Base-by-base conservation (phyloP, 1,140 invertebrate genomes). In the Chironomus tepperi region DNA sequence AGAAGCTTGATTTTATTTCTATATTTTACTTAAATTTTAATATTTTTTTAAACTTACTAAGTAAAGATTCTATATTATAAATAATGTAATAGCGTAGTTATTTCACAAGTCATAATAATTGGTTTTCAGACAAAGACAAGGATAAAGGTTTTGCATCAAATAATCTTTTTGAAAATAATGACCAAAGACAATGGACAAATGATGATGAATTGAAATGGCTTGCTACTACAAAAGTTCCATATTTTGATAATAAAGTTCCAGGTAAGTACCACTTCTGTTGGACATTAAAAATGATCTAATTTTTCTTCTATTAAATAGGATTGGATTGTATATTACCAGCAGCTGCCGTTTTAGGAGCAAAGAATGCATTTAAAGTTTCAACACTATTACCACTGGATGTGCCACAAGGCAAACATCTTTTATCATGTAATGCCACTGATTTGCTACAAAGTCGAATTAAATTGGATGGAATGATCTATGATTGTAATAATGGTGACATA, bases 171-270 rank as follows among this genome's bases (percentile, higher is more conserved):
- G 18, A 15, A 19, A 18, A 70, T 18, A 70, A 70, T 70, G n/a
- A 9, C 18, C 16, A 18, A 19, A 18, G 65, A 18, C 5, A 70
- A 19, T 70, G 65, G 65, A 70, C 65, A 10, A 10, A 19, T 10
- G 65, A 70, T 19, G 65, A 70, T 70, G 65, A 70, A 70, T 7
- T 19, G 65, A 70, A 70, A 70, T 70, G 65, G 65, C 65, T 18
- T 18, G 65, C 65, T 21, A 70, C 65, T 18, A 70, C 65, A 18
- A 70, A 70, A 21, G 16, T 1, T 3, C 65, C 65, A 18, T 70
- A 70, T 70, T 70, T 70, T 70, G 65, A 70, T 10, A 70, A 70
- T 70, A 70, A 70, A 70, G 65, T 18, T 10, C 65, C 65, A 70
- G 65, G 65, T 19, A 70, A 70, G 16, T 7, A 12, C 9, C 1